A percentile compares a stretch with the other conserved stretches of the same genome.
These are phyloP conservation scores for Drosophila melanocephala DNA, from an alignment of 2,888 invertebrate species.

Conservation along the genomic window DNA sequence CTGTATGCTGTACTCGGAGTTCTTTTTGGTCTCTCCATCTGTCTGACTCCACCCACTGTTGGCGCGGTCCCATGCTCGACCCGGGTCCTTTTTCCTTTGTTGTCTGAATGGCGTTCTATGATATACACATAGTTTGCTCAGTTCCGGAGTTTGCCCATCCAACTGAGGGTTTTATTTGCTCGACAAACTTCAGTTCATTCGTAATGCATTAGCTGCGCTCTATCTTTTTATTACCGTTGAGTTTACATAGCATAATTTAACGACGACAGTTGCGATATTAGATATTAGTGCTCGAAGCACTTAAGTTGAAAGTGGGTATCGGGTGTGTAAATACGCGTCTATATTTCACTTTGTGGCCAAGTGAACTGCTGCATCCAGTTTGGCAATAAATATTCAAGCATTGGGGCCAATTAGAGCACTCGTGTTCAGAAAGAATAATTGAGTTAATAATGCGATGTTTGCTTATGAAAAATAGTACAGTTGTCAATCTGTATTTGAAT, in stretches of 20 bases:
- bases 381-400: neutral
- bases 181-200: conserved; percentile 55
- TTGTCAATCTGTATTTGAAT: neutral
- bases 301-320: neutral
- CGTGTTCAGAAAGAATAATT: neutral
- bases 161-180: conserved; percentile 52
- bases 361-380: conserved; percentile 1
- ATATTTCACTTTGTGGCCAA: neutral
- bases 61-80: conserved; percentile 36
- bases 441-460: neutral
- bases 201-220: conserved; percentile 59
- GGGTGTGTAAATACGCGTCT: neutral
- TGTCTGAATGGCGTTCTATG: conserved; percentile 67
- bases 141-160: conserved; percentile 9
- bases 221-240: conserved; percentile 13
- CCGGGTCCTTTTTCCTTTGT: conserved; percentile 61
- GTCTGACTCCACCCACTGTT: conserved; percentile 61
- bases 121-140: conserved; percentile 49
- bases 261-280: conserved; percentile 32
- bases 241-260: conserved; percentile 15
- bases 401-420: neutral
- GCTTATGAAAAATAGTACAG: neutral
- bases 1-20: conserved; percentile 27
- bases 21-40: conserved; percentile 26
- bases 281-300: conserved; percentile 8